Base-by-base conservation (phyloP, 2,113 vertebrate genomes). In the Vombatus ursinus region DNA sequence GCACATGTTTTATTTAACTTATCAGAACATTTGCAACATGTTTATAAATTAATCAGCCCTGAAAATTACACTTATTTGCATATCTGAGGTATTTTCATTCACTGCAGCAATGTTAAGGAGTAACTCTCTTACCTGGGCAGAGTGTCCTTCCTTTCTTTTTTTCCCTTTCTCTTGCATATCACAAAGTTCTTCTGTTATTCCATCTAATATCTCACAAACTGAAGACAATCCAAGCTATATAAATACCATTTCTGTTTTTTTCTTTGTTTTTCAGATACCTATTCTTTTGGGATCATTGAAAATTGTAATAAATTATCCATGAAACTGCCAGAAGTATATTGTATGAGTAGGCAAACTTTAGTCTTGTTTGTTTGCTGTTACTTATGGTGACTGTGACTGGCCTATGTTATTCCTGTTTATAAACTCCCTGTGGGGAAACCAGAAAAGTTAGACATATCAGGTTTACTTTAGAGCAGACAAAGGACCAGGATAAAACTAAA, bases 1-100 rank as follows among this genome's bases (percentile, higher is more conserved):
- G 28, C 53, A 48, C 54, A 6, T 92, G 6, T 49, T 93, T 95
- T 5, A 84, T 95, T 3, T 16, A 91, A 37, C 50, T 25, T 89
- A 4, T 25, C 28, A 68, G 61, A 96, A 93, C 90, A 90, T 89
- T 93, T 84, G 93, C 5, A 91, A 53, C 92, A 91, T 2, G 44
- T 61, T 94, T 96, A 92, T 16, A 89, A 53, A 94, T 95, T 93
- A 93, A 19, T 93, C n/a, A 68, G 93, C 95, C 96, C 84, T 25
- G 10, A 68, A 68, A 68, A 68, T 68, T 28, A 28, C 11, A 61
- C 57, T 68, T 68, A 31, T 68, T 84, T 84, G 68, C 68, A 23
- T 84, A 84, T 84, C 19, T 22, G 9, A 84, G 19, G 7, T 84
- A 44, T 84, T 19, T 23, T 84, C 68, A 44, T 44, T 1, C 16